phyloP scores from a whole-genome alignment of 2,113 vertebrate genomes.

The Chaetorhynchus papuensis region DNA sequence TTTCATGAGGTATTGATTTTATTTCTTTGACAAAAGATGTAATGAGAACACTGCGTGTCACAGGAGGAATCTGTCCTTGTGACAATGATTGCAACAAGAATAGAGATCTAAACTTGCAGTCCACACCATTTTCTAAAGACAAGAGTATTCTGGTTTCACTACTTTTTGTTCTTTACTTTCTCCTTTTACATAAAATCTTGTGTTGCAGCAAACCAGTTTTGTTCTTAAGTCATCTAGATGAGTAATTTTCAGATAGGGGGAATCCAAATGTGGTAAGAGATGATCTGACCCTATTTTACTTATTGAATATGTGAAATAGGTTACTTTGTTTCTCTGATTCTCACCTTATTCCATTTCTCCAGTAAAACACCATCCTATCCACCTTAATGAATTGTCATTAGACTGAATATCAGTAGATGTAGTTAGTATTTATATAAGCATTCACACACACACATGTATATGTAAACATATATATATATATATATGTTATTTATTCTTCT shows the following conservation, averaged over 20 bases:
- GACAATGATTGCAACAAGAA: not conserved
- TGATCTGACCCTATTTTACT: not conserved
- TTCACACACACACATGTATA: too few relatives aligned
- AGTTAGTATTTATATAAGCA: not conserved
- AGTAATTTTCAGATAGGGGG: not conserved
- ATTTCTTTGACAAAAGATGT: not conserved
- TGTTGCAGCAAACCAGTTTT: not conserved
- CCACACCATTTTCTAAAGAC: not conserved
- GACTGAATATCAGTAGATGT: not conserved
- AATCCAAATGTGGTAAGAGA: not conserved
- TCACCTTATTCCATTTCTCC: not conserved
- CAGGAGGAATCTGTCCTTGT: not conserved
- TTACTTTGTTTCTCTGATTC: not conserved
- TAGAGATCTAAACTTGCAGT: not conserved
- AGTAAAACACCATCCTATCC: not conserved
- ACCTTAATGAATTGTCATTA: accelerated
- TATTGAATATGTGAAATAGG: not conserved
- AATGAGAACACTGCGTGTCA: not conserved
- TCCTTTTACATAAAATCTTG: not conserved
- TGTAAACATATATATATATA: not conserved
- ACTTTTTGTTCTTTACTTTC: not conserved
- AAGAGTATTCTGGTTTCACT: not conserved
- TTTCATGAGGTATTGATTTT: conserved; percentile 31
- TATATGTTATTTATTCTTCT: not conserved
- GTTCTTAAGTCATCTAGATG: not conserved